phyloP scores from a whole-genome alignment of 1,140 invertebrate species.

The Oppia nitens region DNA sequence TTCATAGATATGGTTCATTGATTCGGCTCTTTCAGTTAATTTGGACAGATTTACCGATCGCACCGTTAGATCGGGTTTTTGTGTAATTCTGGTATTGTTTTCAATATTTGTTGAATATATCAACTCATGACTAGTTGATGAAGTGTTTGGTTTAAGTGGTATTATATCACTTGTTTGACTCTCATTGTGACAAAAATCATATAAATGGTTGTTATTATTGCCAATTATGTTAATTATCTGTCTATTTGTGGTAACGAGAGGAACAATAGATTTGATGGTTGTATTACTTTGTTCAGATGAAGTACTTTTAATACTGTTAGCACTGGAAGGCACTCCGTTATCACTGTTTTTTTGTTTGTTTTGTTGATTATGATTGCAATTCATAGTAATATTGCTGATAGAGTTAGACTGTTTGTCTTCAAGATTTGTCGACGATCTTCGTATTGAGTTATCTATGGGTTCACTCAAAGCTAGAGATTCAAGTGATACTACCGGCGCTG shows the following conservation, averaged over 20 bases:
- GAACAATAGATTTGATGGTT: background rate
- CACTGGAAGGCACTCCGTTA: background rate
- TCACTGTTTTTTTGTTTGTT: background rate
- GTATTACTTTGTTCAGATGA: background rate
- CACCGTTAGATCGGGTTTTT: background rate
- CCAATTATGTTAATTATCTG: background rate
- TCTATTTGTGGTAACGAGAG: background rate
- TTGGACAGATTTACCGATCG: too few species aligned
- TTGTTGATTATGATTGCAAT: background rate
- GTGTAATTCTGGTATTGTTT: background rate
- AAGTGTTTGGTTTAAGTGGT: too few species aligned
- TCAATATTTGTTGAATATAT: background rate
- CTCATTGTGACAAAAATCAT: background rate
- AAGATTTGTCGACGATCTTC: background rate
- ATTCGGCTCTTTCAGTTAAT: background rate
- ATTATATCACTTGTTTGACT: background rate
- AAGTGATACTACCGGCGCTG: slow-evolving; percentile 40
- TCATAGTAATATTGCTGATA: slow-evolving; percentile 10
- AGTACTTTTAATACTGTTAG: background rate
- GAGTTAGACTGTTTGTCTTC: slow-evolving; percentile 11
- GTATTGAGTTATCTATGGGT: background rate
- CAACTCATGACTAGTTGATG: background rate
- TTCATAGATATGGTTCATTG: slow-evolving; percentile 7
- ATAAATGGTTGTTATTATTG: background rate
- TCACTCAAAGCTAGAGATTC: slow-evolving; percentile 43